phyloP scores from a whole-genome alignment of 1,140 invertebrate genomes.

The Macrosteles quadrilineatus region DNA sequence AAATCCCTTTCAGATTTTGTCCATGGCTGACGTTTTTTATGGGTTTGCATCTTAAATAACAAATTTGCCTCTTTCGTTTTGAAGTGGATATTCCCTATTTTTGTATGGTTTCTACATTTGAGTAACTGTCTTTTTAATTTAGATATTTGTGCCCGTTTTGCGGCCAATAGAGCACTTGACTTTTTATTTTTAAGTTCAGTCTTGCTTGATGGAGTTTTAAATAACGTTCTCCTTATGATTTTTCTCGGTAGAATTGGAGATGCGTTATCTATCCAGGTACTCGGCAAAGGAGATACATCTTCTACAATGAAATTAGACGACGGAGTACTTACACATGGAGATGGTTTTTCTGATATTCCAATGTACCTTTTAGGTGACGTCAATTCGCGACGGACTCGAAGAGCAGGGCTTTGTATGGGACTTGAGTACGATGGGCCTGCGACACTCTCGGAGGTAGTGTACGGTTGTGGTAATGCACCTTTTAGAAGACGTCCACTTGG shows the following conservation, averaged over 20 bases:
- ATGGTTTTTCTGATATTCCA: not conserved
- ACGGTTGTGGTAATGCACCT: not conserved
- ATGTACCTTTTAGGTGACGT: not conserved
- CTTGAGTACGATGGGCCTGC: not conserved
- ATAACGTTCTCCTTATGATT: not conserved
- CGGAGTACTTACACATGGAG: not conserved
- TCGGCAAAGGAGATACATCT: not conserved
- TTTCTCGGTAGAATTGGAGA: not conserved
- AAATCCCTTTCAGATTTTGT: not conserved
- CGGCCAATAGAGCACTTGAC: not conserved
- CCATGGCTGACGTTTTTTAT: conserved; percentile 12
- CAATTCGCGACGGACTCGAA: not conserved
- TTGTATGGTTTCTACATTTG: not conserved
- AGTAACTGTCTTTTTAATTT: not conserved
- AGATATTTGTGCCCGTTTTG: not conserved
- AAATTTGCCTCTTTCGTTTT: not conserved
- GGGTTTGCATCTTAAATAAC: not conserved
- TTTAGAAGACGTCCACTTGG: not conserved
- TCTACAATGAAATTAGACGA: not conserved
- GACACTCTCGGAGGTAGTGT: too few relatives aligned
- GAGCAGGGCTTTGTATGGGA: not conserved
- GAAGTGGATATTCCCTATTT: not conserved
- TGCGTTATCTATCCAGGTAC: not conserved
- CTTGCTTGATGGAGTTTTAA: not conserved
- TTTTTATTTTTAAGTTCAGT: not conserved